These are phyloP conservation scores for Alentia gelatinosa DNA, from an alignment of 2,888 invertebrate genomes.

Conservation along the genomic window DNA sequence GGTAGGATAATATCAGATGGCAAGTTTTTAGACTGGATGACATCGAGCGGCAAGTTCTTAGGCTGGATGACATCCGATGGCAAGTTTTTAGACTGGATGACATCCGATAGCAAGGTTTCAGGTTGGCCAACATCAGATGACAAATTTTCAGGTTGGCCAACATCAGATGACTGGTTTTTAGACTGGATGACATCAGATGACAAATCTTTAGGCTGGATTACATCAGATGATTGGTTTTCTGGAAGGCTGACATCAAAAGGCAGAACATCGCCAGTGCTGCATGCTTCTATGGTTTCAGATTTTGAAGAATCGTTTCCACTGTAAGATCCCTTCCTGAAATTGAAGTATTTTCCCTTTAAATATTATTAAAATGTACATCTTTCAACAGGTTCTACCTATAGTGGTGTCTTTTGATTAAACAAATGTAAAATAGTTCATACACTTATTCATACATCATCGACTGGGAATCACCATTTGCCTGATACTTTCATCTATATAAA, in stretches of 20 bases:
- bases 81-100: too few relatives aligned
- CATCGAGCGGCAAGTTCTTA: too few relatives aligned
- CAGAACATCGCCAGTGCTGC: not conserved
- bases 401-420: too few relatives aligned
- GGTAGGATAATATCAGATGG: too few relatives aligned
- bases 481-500: not conserved
- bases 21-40: too few relatives aligned
- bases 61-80: too few relatives aligned
- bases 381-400: not conserved
- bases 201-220: not conserved
- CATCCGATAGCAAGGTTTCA: too few relatives aligned
- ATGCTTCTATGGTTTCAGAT: not conserved
- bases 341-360: not conserved
- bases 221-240: not conserved
- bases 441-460: not conserved
- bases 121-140: too few relatives aligned
- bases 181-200: not conserved
- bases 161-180: not conserved
- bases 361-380: not conserved
- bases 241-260: not conserved
- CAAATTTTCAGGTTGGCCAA: not conserved
- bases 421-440: not conserved
- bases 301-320: not conserved
- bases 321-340: not conserved
- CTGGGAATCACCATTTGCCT: not conserved